Conservation (phyloP, 2,888 invertebrate species). For the Lasiommata megera region DNA sequence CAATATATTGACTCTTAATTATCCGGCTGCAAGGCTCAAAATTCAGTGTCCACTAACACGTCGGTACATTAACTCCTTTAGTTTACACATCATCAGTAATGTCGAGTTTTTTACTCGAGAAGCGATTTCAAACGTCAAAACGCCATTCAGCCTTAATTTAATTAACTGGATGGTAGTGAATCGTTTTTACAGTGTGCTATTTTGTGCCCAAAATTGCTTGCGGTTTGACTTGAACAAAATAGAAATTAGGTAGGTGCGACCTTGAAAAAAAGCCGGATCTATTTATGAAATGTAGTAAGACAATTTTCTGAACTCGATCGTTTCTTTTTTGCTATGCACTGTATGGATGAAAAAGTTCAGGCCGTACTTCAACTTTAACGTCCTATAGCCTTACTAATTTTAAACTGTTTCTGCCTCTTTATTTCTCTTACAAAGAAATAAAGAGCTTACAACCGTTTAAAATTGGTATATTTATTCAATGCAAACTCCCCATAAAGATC, state of each 20-base stretch:
- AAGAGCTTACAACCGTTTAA: too few relatives aligned
- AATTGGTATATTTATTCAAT: too few relatives aligned
- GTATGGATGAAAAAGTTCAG: too few relatives aligned
- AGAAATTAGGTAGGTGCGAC: background rate
- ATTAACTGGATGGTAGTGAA: slow-evolving; percentile 12
- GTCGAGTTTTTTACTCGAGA: slow-evolving; percentile 17
- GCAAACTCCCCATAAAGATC: too few relatives aligned
- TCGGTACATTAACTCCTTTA: slow-evolving; percentile 1
- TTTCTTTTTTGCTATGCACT: too few relatives aligned
- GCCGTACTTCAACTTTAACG: too few relatives aligned
- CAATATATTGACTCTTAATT: slow-evolving; percentile 11
- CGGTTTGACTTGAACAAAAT: background rate
- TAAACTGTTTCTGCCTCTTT: too few relatives aligned
- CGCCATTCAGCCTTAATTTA: slow-evolving; percentile 16
- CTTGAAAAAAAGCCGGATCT: background rate
- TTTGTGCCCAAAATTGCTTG: slow-evolving; percentile 5
- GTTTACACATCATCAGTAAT: slow-evolving; percentile 14
- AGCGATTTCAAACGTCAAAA: slow-evolving; percentile 14
- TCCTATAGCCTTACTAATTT: too few relatives aligned
- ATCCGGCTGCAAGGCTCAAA: slow-evolving; percentile 2
- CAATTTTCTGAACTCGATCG: too few relatives aligned
- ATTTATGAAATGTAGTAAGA: background rate
- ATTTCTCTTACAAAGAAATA: too few relatives aligned
- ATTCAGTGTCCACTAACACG: background rate
- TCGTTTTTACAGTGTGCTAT: background rate